Evolutionary conservation across 2,113 vertebrate species (phyloP).

Genomic region (Thamnophis sirtalis): DNA sequence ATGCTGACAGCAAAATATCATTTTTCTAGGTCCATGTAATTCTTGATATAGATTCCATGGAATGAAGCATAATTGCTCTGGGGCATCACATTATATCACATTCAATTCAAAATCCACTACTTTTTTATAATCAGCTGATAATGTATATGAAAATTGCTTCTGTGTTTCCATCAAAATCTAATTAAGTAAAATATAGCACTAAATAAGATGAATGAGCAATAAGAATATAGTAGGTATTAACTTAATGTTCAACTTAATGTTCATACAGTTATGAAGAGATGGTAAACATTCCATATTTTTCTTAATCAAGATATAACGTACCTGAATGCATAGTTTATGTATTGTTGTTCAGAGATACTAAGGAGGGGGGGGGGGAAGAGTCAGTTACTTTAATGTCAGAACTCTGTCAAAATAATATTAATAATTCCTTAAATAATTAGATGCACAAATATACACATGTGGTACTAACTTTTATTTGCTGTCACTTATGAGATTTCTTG

Average conservation of each 20-base stretch:
- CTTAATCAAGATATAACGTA: slow-evolving; percentile 62
- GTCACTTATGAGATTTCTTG: neutral
- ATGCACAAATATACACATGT: neutral
- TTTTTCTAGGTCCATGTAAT: slow-evolving; percentile 26
- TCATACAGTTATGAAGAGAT: neutral
- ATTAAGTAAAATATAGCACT: neutral
- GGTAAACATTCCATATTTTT: neutral
- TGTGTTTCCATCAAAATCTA: neutral
- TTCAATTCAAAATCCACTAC: neutral
- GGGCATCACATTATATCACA: slow-evolving; percentile 25
- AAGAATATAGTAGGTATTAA: neutral
- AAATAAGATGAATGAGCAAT: neutral
- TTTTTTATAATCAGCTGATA: neutral
- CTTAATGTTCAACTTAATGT: neutral
- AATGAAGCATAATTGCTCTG: slow-evolving; percentile 23
- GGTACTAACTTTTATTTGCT: neutral
- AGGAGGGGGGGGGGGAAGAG: slow-evolving; percentile 4
- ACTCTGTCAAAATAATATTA: neutral
- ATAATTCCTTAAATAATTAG: neutral
- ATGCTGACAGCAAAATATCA: neutral
- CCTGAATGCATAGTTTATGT: slow-evolving; percentile 94
- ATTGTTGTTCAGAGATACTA: slow-evolving; percentile 92
- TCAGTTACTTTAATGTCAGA: neutral
- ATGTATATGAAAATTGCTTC: neutral
- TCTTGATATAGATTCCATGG: slow-evolving; percentile 1